Conservation (phyloP, 2,797 vertebrate genomes). For the Coregonus sp. region DNA sequence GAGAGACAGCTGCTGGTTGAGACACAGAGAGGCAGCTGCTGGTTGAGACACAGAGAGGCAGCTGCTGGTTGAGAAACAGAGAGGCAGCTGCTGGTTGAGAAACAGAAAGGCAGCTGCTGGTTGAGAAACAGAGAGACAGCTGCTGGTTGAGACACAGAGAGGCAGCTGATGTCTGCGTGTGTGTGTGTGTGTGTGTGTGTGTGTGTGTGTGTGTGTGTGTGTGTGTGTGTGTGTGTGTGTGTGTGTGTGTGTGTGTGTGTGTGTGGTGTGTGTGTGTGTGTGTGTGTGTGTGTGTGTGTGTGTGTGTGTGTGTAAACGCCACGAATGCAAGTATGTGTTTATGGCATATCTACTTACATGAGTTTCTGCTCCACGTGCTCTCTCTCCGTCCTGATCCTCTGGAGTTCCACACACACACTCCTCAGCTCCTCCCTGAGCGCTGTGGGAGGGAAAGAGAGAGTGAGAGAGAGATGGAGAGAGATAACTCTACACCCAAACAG, state of each 20-base stretch:
- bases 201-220: conserved; percentile 2
- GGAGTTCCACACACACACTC: background rate
- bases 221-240: background rate
- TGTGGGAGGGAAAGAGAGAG: background rate
- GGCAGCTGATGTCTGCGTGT: too few species aligned
- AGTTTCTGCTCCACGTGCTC: background rate
- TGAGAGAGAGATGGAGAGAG: too few species aligned
- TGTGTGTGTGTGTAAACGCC: background rate
- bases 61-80: too few species aligned
- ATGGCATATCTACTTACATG: background rate
- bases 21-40: too few species aligned
- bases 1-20: too few species aligned
- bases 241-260: background rate
- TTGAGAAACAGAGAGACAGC: too few species aligned
- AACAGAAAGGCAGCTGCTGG: too few species aligned
- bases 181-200: background rate
- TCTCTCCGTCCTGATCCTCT: background rate
- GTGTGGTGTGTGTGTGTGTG: background rate
- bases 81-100: too few species aligned
- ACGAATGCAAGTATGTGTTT: background rate
- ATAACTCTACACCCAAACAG: too few species aligned
- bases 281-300: background rate
- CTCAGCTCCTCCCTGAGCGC: conserved; percentile 10
- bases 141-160: too few species aligned
- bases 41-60: too few species aligned